phyloP scores from a whole-genome alignment of 1,140 invertebrate species.

The Teleogryllus occipitalis region DNA sequence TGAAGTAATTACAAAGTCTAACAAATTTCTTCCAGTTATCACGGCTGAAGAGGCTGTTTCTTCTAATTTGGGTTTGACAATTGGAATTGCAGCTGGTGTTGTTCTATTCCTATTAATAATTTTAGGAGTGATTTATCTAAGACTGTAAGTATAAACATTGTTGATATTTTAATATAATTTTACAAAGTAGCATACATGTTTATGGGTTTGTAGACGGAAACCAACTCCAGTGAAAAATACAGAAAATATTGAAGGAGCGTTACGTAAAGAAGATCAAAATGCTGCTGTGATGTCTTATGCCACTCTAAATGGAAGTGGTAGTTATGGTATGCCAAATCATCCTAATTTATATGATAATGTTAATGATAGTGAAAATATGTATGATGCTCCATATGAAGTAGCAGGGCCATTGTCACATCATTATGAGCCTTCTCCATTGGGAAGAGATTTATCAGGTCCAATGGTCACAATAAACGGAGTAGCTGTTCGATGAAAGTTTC shows the following conservation, averaged over 20 bases:
- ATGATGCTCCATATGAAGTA: constrained; percentile 49
- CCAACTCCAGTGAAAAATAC: constrained; percentile 78
- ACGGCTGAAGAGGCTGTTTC: constrained; percentile 55
- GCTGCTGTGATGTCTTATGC: constrained; percentile 81
- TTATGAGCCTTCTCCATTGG: constrained; percentile 58
- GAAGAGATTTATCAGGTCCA: constrained; percentile 39
- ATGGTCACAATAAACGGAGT: constrained; percentile 65
- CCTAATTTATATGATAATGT: constrained; percentile 65
- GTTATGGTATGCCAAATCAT: constrained; percentile 34
- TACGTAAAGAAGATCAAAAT: constrained; percentile 73
- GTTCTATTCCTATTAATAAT: constrained; percentile 67
- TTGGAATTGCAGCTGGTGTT: constrained; percentile 69
- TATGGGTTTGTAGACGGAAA: constrained; percentile 50
- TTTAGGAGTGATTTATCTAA: constrained; percentile 63
- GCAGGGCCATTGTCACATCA: constrained; percentile 43
- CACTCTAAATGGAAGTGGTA: constrained; percentile 59
- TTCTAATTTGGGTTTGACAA: constrained; percentile 60
- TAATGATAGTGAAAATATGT: constrained; percentile 47
- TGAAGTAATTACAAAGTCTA: too few relatives aligned
- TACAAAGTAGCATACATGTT: constrained; percentile 8
- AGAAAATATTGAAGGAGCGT: constrained; percentile 75
- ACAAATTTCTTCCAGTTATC: constrained; percentile 36
- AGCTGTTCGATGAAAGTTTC: constrained; percentile 48
- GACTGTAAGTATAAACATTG: constrained; percentile 56
- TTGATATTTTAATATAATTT: background rate